Evolutionary conservation across 2,797 vertebrate genomes (phyloP), one percentile per base, ranked within the genome.

Genomic region (Brachyalestes nurse): DNA sequence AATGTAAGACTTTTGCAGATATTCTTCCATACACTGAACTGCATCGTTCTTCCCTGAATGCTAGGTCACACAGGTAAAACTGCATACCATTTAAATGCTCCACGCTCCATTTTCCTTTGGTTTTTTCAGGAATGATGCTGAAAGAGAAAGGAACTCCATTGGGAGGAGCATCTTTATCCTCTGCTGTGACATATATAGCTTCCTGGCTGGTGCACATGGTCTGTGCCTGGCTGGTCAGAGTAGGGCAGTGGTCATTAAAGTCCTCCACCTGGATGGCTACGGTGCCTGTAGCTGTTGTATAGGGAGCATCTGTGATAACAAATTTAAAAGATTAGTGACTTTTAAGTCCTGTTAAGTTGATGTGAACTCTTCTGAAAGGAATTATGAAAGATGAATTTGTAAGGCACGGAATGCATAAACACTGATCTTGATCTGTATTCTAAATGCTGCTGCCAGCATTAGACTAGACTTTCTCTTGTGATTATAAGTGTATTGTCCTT

Each of bases 161-260:
- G 5, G 94, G 96, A 82, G 81, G 80, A 0, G 23, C 17, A 38
- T 99, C 97, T 12, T 84, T 67, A 87, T 99, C 97, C 13, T 1
- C 0, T 0, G 96, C 97, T 0, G 84, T 95, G 66, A 97, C 90
- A 6, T 94, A 88, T 67, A 98, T 64, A 1, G 86, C 87, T 0
- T 91, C 69, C 0, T 62, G 12, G 0, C 91, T 67, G 13, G 88
- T 88, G 67, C 97, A 99, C 51, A 97, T 53, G 0, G 45, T 92
- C 64, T 88, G 85, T 0, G 79, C 4, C 0, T 82, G 47, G 70
- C 91, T 90, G n/a, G 89, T 88, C 75, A 99, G 86, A 0, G 45
- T 77, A 2, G 98, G 98, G 79, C 97, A 97, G 81, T 98, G 92
- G 91, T 99, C 97, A 85, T 99, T 97, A 71, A 86, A 85, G 86